Base-by-base conservation (phyloP, 1,140 invertebrate species). In the Sesamia nonagrioides region DNA sequence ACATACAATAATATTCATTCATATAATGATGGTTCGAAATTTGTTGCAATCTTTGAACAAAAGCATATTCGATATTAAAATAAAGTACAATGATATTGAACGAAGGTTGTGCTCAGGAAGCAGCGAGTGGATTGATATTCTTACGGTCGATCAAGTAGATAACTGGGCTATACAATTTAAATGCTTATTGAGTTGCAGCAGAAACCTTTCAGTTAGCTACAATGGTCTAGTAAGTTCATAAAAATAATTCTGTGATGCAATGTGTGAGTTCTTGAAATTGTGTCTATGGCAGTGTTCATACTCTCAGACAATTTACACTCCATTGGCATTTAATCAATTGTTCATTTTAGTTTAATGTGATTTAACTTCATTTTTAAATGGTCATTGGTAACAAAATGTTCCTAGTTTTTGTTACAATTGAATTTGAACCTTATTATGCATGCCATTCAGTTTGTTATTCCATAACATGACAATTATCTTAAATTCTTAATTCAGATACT, bases 121-220 rank as follows among this genome's bases (percentile, higher is more conserved):
- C 17, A 1, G 17, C 0, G 37, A 66, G 40, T 33, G 15, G 17
- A 11, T 21, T 11, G 17, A 3, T 66, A 2, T 45, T 6, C 11
- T 66, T 11, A 21, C 63, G 1, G 40, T 13, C 1, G 40, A 66
- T 13, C 40, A 66, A 48, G 37, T 66, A 11, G 40, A 45, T 1
- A 2, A 45, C 0, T 68, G 40, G 40, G 63, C 63, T 68, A n/a
- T 13, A 68, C 63, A 68, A 6, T 68, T 15, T 18, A 35, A 27
- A 48, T 33, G 63, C 6, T 17, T 68, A 18, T 6, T 68, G 42
- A 33, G 2, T 68, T 68, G 42, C 21, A 27, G 42, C 15, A 45
- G 21, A 33, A 68, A 33, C n/a, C 18, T 48, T 2, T 27, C 63
- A 2, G 13, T 9, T 15, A 50, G 42, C 13, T 68, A 27, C 7